phyloP scores from a whole-genome alignment of 2,797 vertebrate genomes.

The Enteromius radiatus region DNA sequence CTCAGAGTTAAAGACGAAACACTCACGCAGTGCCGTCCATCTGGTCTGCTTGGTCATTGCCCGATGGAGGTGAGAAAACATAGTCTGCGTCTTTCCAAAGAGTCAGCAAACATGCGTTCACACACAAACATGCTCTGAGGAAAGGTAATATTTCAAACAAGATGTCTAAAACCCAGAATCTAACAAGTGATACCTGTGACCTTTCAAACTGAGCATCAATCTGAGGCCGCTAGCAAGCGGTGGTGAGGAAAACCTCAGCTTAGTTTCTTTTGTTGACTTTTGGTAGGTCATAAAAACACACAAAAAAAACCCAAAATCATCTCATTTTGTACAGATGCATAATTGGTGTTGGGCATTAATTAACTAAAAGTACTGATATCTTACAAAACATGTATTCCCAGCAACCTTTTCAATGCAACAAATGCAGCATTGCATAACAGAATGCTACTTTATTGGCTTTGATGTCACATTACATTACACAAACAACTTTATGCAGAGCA shows the following conservation, averaged over 20 bases:
- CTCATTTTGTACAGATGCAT: neutral
- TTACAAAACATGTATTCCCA: neutral
- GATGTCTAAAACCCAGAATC: slow-evolving; percentile 1
- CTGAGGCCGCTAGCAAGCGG: neutral
- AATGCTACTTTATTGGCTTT: neutral
- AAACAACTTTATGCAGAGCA: neutral
- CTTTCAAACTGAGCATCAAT: slow-evolving; percentile 4
- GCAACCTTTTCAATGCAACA: neutral
- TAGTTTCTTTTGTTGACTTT: neutral
- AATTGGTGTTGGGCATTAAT: neutral
- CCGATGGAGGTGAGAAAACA: slow-evolving; percentile 43
- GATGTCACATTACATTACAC: neutral
- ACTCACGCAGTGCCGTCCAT: slow-evolving; percentile 77
- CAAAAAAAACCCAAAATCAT: neutral
- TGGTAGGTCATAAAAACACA: neutral
- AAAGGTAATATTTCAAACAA: neutral
- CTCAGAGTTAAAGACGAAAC: slow-evolving; percentile 75
- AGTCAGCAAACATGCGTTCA: neutral
- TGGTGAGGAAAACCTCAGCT: neutral
- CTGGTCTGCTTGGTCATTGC: slow-evolving; percentile 64
- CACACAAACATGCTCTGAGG: slow-evolving; percentile 2
- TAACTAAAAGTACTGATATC: neutral
- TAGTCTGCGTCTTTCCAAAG: slow-evolving; percentile 24
- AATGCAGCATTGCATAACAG: neutral
- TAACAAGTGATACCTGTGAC: neutral